phyloP scores from a whole-genome alignment of 2,113 vertebrate species.

The Petrocephalus microphthalmus region DNA sequence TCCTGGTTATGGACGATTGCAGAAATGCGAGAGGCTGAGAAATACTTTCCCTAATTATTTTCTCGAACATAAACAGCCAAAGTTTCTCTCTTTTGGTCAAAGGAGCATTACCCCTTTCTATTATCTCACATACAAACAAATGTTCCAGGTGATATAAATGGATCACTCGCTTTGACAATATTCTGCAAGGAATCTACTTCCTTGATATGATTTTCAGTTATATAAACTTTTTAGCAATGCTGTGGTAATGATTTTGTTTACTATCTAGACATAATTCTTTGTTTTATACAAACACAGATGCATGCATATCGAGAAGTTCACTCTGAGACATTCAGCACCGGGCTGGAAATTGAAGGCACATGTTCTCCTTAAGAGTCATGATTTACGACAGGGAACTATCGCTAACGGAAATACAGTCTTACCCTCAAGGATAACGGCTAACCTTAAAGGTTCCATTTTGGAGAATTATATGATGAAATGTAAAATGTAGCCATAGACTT shows the following conservation, averaged over 20 bases:
- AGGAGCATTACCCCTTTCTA: neutral
- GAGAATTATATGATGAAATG: neutral
- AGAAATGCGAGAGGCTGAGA: neutral
- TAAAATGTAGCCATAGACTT: neutral
- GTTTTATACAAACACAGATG: neutral
- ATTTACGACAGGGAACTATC: neutral
- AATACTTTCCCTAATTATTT: neutral
- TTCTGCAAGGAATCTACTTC: neutral
- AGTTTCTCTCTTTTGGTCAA: neutral
- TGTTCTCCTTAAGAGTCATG: neutral
- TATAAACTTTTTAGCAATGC: neutral
- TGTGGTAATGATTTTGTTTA: neutral
- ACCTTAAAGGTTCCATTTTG: neutral
- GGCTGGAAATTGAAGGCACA: neutral
- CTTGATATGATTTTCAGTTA: neutral
- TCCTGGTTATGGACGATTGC: neutral
- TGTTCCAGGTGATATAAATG: neutral
- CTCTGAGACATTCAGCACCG: neutral
- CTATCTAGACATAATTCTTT: neutral
- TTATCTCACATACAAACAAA: neutral
- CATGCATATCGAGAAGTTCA: neutral
- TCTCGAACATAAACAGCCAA: neutral
- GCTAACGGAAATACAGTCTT: neutral
- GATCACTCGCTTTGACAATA: neutral
- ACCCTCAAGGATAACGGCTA: conserved; percentile 1